These are phyloP conservation scores for Butorides virescens DNA, from an alignment of 2,113 vertebrate species.

Conservation along the genomic window DNA sequence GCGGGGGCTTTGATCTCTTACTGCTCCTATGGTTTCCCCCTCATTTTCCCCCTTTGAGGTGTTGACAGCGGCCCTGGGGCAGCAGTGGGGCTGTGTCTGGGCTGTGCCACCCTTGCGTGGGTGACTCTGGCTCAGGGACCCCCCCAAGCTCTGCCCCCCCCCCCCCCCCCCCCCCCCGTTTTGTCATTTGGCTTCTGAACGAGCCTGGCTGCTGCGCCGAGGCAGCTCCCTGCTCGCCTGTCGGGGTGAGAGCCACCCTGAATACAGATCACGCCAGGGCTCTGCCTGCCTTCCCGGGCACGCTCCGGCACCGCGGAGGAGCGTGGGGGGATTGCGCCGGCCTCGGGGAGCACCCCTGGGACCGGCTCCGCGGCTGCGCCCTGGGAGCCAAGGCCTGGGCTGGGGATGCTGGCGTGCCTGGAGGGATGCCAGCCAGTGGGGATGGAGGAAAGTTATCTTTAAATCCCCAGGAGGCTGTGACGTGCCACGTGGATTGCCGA, in stretches of 20 bases:
- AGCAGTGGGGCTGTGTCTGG: neutral
- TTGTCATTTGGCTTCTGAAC: fast-evolving
- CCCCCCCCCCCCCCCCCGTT: too few relatives aligned
- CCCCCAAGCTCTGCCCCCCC: neutral
- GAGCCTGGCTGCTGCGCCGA: neutral
- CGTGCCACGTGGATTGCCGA: neutral
- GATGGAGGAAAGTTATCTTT: neutral
- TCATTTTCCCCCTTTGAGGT: neutral
- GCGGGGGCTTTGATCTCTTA: fast-evolving
- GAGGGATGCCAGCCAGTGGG: neutral
- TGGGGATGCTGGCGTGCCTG: neutral
- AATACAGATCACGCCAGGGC: neutral
- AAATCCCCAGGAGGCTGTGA: neutral
- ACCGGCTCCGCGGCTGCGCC: fast-evolving
- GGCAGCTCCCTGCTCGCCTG: neutral
- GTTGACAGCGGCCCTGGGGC: neutral
- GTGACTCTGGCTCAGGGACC: neutral
- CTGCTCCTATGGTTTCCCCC: neutral
- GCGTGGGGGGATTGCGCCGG: fast-evolving
- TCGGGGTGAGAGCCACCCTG: neutral
- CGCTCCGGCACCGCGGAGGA: neutral
- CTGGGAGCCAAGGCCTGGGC: fast-evolving
- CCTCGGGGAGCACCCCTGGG: neutral
- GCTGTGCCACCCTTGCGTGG: neutral
- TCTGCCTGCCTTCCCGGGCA: neutral